Conservation (phyloP, 2,113 vertebrate species). For the Actinemys pallida region DNA sequence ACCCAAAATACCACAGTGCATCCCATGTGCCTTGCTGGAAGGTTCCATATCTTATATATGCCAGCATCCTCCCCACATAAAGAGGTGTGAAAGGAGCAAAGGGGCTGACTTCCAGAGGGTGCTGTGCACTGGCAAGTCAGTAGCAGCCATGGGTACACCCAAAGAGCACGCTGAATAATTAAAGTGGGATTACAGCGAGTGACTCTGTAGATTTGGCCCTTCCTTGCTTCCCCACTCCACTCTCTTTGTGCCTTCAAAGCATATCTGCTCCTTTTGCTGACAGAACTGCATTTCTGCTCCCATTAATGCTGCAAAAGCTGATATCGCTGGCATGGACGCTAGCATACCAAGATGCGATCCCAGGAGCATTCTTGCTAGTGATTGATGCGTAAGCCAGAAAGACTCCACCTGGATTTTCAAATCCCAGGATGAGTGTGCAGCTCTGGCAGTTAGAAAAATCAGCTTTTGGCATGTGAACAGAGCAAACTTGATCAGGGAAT, state of each 20-base stretch:
- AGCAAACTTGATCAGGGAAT: background rate
- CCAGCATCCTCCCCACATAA: background rate
- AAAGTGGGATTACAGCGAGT: background rate
- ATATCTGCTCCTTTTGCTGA: background rate
- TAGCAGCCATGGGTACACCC: background rate
- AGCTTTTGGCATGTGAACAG: background rate
- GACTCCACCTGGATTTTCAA: background rate
- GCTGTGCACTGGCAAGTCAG: background rate
- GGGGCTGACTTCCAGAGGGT: background rate
- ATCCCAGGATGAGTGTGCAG: rapidly evolving
- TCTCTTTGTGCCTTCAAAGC: background rate
- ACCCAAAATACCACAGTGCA: background rate
- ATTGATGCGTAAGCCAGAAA: background rate
- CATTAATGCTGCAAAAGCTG: background rate
- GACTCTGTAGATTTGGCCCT: background rate
- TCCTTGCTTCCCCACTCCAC: background rate
- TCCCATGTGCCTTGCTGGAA: background rate
- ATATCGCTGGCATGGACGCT: background rate
- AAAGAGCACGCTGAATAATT: background rate
- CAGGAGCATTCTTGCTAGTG: background rate
- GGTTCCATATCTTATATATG: background rate
- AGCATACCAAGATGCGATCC: background rate
- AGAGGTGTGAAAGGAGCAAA: background rate
- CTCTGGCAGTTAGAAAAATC: background rate
- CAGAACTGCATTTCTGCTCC: background rate